Evolutionary conservation across 2,888 invertebrate genomes (phyloP).

Genomic region (Amphimallon solstitiale): DNA sequence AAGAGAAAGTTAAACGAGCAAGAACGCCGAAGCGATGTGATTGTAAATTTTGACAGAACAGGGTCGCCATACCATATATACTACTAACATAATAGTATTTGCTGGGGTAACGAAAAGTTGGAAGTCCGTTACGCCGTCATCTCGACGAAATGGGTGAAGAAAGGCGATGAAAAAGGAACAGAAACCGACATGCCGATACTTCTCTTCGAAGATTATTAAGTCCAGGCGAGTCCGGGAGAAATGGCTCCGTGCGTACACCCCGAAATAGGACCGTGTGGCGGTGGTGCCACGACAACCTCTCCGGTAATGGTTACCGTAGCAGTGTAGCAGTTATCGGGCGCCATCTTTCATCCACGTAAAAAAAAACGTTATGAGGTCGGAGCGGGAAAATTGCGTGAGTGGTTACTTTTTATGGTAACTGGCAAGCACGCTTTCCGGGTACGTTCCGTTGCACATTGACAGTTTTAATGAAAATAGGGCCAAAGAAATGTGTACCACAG

Average conservation of each 20-base stretch:
- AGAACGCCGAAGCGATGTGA: conserved; percentile 18
- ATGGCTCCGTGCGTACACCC: conserved; percentile 39
- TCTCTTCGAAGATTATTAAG: conserved; percentile 45
- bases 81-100: neutral
- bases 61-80: conserved; percentile 25
- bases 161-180: conserved; percentile 20
- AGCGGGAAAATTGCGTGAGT: conserved; percentile 56
- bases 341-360: conserved; percentile 56
- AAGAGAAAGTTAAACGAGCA: neutral
- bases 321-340: conserved; percentile 54
- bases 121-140: too few relatives aligned
- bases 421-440: conserved; percentile 49
- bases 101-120: neutral
- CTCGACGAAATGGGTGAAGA: neutral
- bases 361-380: conserved; percentile 52
- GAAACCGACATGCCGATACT: conserved; percentile 40
- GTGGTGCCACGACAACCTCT: conserved; percentile 51
- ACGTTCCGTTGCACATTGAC: conserved; percentile 8
- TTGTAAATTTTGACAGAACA: conserved; percentile 30
- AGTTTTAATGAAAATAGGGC: conserved; percentile 16
- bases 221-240: conserved; percentile 49
- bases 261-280: conserved; percentile 17
- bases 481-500: conserved; percentile 4
- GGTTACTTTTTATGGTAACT: conserved; percentile 59
- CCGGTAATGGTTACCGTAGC: conserved; percentile 55